A percentile compares a stretch with the other conserved stretches of the same genome.
Conservation (phyloP, 2,888 invertebrate species). For the Dryobotodes eremita region DNA sequence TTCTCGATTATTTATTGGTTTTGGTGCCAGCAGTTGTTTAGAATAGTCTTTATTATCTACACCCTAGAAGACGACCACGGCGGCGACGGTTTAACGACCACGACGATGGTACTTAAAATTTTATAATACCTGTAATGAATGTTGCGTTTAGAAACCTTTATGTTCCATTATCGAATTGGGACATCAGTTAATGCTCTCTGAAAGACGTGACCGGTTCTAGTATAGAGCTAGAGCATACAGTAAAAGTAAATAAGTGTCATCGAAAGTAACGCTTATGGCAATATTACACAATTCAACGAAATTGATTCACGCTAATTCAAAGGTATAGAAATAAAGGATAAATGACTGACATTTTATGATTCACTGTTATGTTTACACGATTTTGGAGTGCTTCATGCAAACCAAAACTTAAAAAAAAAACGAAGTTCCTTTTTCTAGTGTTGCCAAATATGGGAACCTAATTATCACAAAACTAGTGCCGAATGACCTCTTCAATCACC, state of each 20-base stretch:
- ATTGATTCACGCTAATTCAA: neutral
- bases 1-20: neutral
- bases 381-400: no score
- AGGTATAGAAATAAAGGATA: neutral
- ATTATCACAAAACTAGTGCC: neutral
- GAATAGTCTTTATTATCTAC: no score
- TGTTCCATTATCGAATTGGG: neutral
- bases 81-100: no score
- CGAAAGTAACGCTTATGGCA: neutral
- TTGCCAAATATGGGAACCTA: neutral
- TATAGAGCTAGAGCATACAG: neutral
- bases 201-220: neutral
- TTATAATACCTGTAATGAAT: constrained; percentile 1
- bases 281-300: neutral
- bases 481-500: constrained; percentile 6
- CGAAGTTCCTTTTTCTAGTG: neutral
- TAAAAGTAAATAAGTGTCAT: neutral
- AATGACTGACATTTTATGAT: neutral
- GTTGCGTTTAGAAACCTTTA: neutral
- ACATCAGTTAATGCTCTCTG: neutral
- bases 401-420: no score
- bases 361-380: neutral
- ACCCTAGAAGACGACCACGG: no score
- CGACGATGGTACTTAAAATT: constrained; percentile 9
- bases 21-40: neutral